Percentiles rank a stretch among this genome's conserved stretches.
These are phyloP conservation scores for Chloebia gouldiae DNA, from an alignment of 2,113 vertebrate genomes.

Conservation along the genomic window DNA sequence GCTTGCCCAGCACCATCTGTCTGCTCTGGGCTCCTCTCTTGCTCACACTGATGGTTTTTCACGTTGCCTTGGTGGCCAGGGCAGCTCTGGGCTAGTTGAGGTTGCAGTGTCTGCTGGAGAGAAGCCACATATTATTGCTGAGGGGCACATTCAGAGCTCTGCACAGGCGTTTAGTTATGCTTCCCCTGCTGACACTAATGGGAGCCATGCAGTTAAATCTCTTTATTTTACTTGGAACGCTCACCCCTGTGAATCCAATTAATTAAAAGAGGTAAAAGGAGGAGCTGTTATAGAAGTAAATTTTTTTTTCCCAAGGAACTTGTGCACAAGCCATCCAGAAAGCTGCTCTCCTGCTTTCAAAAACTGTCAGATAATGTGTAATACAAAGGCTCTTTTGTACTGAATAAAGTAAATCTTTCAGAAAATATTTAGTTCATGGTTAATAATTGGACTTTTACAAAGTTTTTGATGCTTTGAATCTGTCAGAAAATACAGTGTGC, in stretches of 20 bases:
- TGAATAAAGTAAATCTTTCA: not conserved
- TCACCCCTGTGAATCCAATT: slow-evolving; percentile 24
- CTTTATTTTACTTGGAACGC: slow-evolving; percentile 31
- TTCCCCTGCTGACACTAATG: slow-evolving; percentile 55
- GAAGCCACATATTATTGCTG: not conserved
- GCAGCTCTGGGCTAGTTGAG: not conserved
- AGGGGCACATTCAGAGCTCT: not conserved
- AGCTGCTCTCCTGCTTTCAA: not conserved
- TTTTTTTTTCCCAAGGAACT: not conserved
- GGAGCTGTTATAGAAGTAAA: not conserved
- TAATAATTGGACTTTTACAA: not conserved
- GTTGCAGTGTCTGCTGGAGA: not conserved
- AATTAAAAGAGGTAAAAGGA: slow-evolving; percentile 41
- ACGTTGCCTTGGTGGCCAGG: not conserved
- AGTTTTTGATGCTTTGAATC: not conserved
- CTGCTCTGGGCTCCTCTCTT: not conserved
- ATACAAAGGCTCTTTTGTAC: slow-evolving; percentile 14
- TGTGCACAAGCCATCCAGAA: not conserved
- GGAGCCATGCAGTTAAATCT: slow-evolving; percentile 49
- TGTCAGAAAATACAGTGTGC: not conserved
- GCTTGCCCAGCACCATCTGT: not conserved
- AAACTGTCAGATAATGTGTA: not conserved
- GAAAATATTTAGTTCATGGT: not conserved
- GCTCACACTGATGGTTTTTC: not conserved
- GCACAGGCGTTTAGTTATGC: slow-evolving; percentile 15